Percentiles rank a stretch among this genome's conserved stretches.
These are phyloP conservation scores for Hypercompe scribonia DNA, from an alignment of 2,888 invertebrate species.

Conservation along the genomic window DNA sequence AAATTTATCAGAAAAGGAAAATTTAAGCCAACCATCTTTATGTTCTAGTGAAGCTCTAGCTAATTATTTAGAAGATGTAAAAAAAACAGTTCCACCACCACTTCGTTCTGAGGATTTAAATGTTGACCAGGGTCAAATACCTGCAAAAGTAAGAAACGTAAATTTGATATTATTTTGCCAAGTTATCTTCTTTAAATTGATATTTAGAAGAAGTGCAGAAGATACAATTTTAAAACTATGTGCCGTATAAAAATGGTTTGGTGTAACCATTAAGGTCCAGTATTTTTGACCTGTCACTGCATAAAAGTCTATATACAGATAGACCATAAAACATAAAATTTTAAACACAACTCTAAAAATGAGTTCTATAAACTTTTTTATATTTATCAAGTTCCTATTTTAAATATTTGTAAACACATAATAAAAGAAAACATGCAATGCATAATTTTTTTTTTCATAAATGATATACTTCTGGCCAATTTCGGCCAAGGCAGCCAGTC, in stretches of 20 bases:
- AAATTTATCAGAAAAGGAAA: slow-evolving; percentile 55
- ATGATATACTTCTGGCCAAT: no score
- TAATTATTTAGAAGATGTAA: slow-evolving; percentile 70
- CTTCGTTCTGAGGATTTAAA: slow-evolving; percentile 59
- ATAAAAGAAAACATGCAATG: no score
- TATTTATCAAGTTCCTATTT: no score
- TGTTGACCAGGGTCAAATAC: slow-evolving; percentile 59
- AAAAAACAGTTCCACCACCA: slow-evolving; percentile 57
- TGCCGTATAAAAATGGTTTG: no score
- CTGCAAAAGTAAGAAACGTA: slow-evolving; percentile 64
- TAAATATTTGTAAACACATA: no score
- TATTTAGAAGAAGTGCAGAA: background rate
- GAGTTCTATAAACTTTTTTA: no score
- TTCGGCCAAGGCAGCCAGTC: no score
- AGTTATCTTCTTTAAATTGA: background rate
- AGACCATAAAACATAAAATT: no score
- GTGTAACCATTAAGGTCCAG: background rate
- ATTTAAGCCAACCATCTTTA: slow-evolving; percentile 66
- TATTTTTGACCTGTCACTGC: background rate
- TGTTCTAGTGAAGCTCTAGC: slow-evolving; percentile 78
- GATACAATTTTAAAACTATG: no score
- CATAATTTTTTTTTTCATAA: no score
- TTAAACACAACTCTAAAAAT: no score
- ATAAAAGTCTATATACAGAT: background rate
- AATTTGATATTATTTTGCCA: background rate